Conservation (phyloP, 2,888 invertebrate genomes). For the Leptogaster cylindrica region DNA sequence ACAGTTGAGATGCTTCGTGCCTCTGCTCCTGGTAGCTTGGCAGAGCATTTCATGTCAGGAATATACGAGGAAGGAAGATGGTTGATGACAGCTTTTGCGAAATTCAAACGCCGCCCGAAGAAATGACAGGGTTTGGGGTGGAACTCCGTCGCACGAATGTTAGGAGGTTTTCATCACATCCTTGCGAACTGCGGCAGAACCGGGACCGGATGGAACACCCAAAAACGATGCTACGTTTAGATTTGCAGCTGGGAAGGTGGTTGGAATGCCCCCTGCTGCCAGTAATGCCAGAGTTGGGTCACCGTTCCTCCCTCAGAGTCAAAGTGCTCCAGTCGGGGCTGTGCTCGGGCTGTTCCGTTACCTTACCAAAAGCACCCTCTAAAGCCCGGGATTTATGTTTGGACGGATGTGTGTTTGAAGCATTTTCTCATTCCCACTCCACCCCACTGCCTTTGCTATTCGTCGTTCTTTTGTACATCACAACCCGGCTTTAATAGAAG, state of each 20-base stretch:
- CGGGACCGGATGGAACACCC: constrained; percentile 31
- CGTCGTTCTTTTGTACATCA: constrained; percentile 16
- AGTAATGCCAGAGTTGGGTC: constrained; percentile 40
- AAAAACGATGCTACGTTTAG: constrained; percentile 34
- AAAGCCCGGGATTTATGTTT: constrained; percentile 46
- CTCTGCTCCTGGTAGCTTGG: constrained; percentile 23
- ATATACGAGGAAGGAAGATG: constrained; percentile 38
- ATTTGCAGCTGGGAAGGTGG: constrained; percentile 39
- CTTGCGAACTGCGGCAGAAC: background rate
- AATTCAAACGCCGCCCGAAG: constrained; percentile 38
- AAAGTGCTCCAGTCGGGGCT: constrained; percentile 19
- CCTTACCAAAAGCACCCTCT: constrained; percentile 35
- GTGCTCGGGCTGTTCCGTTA: constrained; percentile 27
- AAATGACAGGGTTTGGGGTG: constrained; percentile 23
- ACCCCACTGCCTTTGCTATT: constrained; percentile 3
- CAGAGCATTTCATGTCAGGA: constrained; percentile 40
- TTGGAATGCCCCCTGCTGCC: constrained; percentile 35
- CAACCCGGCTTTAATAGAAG: constrained; percentile 33
- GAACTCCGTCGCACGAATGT: background rate
- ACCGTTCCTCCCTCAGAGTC: constrained; percentile 32
- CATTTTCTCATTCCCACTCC: constrained; percentile 18
- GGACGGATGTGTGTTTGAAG: constrained; percentile 38
- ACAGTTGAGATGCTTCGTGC: constrained; percentile 8
- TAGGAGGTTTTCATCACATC: constrained; percentile 19
- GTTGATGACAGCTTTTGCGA: constrained; percentile 43